phyloP scores from a whole-genome alignment of 2,888 invertebrate species.

The Pollenia angustigena region DNA sequence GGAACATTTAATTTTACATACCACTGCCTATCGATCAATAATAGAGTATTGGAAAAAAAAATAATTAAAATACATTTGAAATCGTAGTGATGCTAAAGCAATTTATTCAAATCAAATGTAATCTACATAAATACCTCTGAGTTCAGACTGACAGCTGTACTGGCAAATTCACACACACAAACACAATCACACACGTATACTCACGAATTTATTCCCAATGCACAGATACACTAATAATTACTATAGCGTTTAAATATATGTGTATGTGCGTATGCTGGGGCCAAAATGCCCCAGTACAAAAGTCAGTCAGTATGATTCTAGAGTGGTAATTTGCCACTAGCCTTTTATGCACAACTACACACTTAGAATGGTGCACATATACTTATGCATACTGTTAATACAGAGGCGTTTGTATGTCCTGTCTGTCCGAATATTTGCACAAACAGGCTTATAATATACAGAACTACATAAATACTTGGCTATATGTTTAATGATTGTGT shows the following conservation, averaged over 20 bases:
- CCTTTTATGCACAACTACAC: conserved; percentile 32
- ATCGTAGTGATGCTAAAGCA: conserved; percentile 56
- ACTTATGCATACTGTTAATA: background rate
- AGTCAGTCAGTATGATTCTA: conserved; percentile 55
- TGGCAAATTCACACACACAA: conserved; percentile 34
- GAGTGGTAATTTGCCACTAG: conserved; percentile 64
- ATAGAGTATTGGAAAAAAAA: conserved; percentile 5
- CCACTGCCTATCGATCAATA: conserved; percentile 4
- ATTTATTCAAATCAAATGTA: conserved; percentile 71
- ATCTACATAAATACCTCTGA: conserved; percentile 65
- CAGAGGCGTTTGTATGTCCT: conserved; percentile 14
- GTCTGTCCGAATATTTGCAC: conserved; percentile 35
- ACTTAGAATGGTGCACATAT: background rate
- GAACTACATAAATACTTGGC: conserved; percentile 38
- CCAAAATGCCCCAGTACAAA: conserved; percentile 49
- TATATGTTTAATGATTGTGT: conserved; percentile 14
- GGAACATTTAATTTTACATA: conserved; percentile 10
- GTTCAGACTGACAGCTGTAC: conserved; percentile 57
- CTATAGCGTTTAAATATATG: background rate
- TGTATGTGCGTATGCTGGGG: conserved; percentile 12
- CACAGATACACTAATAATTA: conserved; percentile 50
- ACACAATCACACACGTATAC: background rate
- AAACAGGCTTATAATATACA: conserved; percentile 45
- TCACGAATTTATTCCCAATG: background rate
- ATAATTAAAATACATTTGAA: conserved; percentile 62